Evolutionary conservation across 2,113 vertebrate species (phyloP).

Genomic region (Herpetotheres cachinnans): DNA sequence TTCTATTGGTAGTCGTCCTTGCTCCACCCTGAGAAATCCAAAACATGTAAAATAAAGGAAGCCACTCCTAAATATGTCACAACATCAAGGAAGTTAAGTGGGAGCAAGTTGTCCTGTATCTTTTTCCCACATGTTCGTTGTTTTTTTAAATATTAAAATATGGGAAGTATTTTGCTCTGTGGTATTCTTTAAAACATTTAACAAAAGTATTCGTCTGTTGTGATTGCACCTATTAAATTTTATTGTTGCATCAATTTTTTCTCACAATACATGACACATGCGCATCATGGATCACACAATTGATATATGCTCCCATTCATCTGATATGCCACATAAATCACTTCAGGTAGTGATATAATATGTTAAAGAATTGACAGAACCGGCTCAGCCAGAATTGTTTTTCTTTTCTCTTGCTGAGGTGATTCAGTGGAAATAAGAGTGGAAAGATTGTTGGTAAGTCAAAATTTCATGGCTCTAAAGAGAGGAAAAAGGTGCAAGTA

Average conservation of each 20-base stretch:
- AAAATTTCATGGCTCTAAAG: background rate
- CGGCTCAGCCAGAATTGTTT: background rate
- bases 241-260: background rate
- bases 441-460: background rate
- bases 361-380: conserved; percentile 31
- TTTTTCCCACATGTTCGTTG: background rate
- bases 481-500: background rate
- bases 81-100: background rate
- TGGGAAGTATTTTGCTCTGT: background rate
- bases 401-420: background rate
- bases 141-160: background rate
- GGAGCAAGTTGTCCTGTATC: background rate
- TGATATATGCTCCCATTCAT: background rate
- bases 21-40: background rate
- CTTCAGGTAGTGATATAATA: background rate
- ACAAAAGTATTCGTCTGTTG: background rate
- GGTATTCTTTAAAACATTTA: background rate
- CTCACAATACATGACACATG: background rate
- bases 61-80: background rate
- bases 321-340: conserved; percentile 2
- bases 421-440: background rate
- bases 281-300: background rate
- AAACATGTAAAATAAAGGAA: background rate
- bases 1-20: background rate
- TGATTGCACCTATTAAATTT: background rate